These are phyloP conservation scores for Lepidostoma basale DNA, from an alignment of 1,140 invertebrate genomes.

Conservation along the genomic window DNA sequence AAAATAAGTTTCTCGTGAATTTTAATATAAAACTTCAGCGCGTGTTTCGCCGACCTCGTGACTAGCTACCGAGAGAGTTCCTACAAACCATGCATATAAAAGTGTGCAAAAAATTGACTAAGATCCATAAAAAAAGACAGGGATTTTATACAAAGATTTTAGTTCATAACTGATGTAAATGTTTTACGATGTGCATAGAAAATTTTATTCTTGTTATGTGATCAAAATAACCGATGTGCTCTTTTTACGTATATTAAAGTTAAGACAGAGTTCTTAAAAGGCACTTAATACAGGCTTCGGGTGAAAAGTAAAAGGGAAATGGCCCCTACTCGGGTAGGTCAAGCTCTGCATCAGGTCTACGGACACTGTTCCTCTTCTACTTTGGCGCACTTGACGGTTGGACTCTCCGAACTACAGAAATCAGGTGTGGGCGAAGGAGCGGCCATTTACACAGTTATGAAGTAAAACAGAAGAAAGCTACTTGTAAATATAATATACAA, in stretches of 20 bases:
- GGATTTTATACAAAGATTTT: constrained; percentile 2
- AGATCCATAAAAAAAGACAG: not conserved
- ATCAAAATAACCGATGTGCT: not conserved
- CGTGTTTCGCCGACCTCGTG: constrained; percentile 9
- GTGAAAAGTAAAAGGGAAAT: not conserved
- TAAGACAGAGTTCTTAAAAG: constrained; percentile 13
- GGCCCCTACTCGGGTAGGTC: no score
- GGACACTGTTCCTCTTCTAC: no score
- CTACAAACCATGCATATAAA: constrained; percentile 25
- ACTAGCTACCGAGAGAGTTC: constrained; percentile 4
- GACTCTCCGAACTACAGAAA: no score
- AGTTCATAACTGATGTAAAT: constrained; percentile 31
- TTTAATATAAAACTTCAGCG: constrained; percentile 25
- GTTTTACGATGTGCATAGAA: constrained; percentile 16
- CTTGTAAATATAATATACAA: constrained; percentile 22
- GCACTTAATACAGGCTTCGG: constrained; percentile 16
- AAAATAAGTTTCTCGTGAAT: constrained; percentile 24
- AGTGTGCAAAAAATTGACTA: constrained; percentile 28
- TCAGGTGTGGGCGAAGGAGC: no score
- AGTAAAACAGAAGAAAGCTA: constrained; percentile 24
- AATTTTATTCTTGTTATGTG: constrained; percentile 1
- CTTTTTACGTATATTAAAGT: not conserved
- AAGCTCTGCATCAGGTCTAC: no score
- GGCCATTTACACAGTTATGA: constrained; percentile 31
- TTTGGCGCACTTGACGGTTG: no score